A percentile compares a stretch with the other conserved stretches of the same genome.
These are phyloP conservation scores for Drosophila grimshawi DNA, from an alignment of 1,140 invertebrate genomes.

Conservation along the genomic window DNA sequence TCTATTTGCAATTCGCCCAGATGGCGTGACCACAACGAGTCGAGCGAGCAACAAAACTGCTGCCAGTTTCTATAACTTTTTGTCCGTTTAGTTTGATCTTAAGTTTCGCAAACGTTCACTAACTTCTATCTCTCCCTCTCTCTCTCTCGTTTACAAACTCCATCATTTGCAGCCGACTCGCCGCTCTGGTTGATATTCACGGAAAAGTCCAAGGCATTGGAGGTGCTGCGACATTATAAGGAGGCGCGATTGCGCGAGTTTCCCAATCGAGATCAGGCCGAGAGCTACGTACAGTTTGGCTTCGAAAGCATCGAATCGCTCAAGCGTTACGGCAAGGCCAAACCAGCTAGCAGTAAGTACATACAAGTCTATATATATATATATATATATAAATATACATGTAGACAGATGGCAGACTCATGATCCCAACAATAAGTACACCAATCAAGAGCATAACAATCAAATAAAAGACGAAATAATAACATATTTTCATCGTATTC, in stretches of 20 bases:
- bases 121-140: not conserved
- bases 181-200: conserved; percentile 86
- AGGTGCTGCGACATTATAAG: conserved; percentile 90
- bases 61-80: conserved; percentile 17
- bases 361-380: not conserved
- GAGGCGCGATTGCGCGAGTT: conserved; percentile 92
- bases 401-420: not conserved
- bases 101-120: not conserved
- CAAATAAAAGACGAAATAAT: not conserved
- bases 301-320: conserved; percentile 82
- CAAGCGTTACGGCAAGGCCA: conserved; percentile 56
- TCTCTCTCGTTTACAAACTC: conserved; percentile 7
- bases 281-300: conserved; percentile 88
- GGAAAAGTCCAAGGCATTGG: conserved; percentile 89
- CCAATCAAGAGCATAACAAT: not conserved
- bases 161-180: conserved; percentile 58
- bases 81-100: conserved; percentile 23
- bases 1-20: conserved; percentile 23
- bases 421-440: not conserved
- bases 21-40: conserved; percentile 66
- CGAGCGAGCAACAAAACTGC: not conserved
- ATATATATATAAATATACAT: not conserved
- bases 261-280: conserved; percentile 88
- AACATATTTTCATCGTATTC: not conserved
- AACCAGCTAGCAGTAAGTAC: conserved; percentile 62